phyloP scores from a whole-genome alignment of 2,888 invertebrate species.

The Hirtodrosophila trivittata region DNA sequence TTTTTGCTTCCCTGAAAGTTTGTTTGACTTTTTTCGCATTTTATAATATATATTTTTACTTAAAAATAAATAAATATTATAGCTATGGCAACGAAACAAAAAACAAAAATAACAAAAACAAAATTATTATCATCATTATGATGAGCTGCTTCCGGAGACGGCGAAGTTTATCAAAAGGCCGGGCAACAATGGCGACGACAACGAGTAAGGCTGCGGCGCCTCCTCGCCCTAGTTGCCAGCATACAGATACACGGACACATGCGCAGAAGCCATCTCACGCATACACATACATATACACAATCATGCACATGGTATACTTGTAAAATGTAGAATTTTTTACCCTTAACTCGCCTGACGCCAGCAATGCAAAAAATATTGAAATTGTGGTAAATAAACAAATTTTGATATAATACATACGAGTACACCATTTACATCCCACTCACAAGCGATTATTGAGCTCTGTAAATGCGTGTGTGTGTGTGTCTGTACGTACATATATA shows the following conservation, averaged over 20 bases:
- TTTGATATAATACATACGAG: conserved; percentile 34
- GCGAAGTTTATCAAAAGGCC: conserved; percentile 81
- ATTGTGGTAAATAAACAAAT: conserved; percentile 76
- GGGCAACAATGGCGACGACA: conserved; percentile 61
- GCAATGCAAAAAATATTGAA: conserved; percentile 68
- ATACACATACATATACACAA: conserved; percentile 26
- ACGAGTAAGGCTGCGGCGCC: conserved; percentile 32
- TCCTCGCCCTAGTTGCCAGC: conserved; percentile 29
- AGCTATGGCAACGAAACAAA: conserved; percentile 42
- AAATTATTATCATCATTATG: conserved; percentile 45
- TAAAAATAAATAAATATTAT: conserved; percentile 75
- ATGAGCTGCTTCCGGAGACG: conserved; percentile 37
- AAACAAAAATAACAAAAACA: conserved; percentile 26
- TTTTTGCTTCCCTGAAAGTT: conserved; percentile 45
- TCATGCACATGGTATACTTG: conserved; percentile 35
- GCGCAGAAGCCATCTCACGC: conserved; percentile 45
- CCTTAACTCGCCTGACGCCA: conserved; percentile 45
- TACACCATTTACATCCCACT: conserved; percentile 20
- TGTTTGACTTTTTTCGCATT: conserved; percentile 22
- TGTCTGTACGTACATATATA: not conserved
- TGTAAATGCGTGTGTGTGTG: conserved; percentile 11
- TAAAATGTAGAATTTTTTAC: conserved; percentile 57
- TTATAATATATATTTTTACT: conserved; percentile 61
- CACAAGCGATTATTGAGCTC: conserved; percentile 4
- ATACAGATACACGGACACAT: conserved; percentile 54